Conservation (phyloP, 2,888 invertebrate species). For the Drosophila tanythrix region DNA sequence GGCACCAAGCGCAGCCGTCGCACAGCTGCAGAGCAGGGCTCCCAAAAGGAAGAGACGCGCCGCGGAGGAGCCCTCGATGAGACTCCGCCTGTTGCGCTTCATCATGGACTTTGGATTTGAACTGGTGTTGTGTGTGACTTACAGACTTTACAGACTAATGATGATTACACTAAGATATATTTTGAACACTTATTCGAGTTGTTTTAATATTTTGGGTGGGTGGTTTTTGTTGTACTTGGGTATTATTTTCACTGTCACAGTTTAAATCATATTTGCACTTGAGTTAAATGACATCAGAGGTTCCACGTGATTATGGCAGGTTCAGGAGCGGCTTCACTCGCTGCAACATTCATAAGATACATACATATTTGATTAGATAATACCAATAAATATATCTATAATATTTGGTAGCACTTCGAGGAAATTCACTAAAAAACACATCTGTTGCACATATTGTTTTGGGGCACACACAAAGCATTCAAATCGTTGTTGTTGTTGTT, state of each 20-base stretch:
- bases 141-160: conserved; percentile 29
- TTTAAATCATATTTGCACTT: conserved; percentile 65
- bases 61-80: conserved; percentile 64
- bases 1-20: conserved; percentile 39
- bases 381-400: conserved; percentile 15
- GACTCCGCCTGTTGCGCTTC: conserved; percentile 83
- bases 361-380: conserved; percentile 38
- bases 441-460: conserved; percentile 69
- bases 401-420: conserved; percentile 20
- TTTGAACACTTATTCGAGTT: conserved; percentile 31
- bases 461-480: conserved; percentile 20
- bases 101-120: conserved; percentile 55
- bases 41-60: conserved; percentile 60
- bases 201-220: conserved; percentile 28
- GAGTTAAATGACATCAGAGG: conserved; percentile 29
- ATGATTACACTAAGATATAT: conserved; percentile 20
- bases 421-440: conserved; percentile 39
- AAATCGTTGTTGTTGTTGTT: conserved; percentile 11
- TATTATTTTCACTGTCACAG: conserved; percentile 35
- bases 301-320: conserved; percentile 35
- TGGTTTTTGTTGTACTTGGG: conserved; percentile 16
- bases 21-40: conserved; percentile 58
- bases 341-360: conserved; percentile 50
- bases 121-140: conserved; percentile 20
- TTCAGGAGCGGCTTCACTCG: conserved; percentile 68